Base-by-base conservation (phyloP, 2,888 invertebrate species). In the Petrolisthes cinctipes region DNA sequence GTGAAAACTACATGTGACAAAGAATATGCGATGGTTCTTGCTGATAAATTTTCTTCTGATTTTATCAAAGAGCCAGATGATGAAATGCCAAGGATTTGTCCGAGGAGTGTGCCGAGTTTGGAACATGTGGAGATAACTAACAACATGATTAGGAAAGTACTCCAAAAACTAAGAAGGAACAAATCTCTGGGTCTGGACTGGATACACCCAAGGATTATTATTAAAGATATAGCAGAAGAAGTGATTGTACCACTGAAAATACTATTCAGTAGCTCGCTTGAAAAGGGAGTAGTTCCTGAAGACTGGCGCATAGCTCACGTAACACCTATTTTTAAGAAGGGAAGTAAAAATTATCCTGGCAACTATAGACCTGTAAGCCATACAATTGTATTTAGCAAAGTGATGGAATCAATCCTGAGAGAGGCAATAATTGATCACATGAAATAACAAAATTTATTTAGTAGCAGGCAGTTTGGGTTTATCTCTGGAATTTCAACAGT, bases 301-400 rank as follows among this genome's bases (percentile, higher is more conserved):
- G 85, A 78, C 7, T 78, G 78, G 79, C 56, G 9, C 53, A 78
- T 85, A 7, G 85, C 85, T 17, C 51, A 83, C 14, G 51, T 83
- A 17, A 83, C 83, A 54, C 1, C 79, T 57, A 79, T 85, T 23
- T 79, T 57, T 17, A 78, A 85, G 53, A 85, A 79, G 51, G 85
- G 85, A 11, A 78, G 53, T 23, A 85, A 73, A 61, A n/a, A 54
- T n/a, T 73, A 83, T n/a, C 68, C 75, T n/a, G 73, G 53, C 53
- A 83, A 83, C 83, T 73, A 83, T 56, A 83, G 83, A 54, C 83
- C 75, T n/a, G 54, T 83, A 5, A 73, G 83, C 73, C 83, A 54
- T 4, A 83, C 73, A 5, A 82, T 53, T 73, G 61, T 83, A 37
- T 53, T 83, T 4, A 53, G 75, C 6, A 83, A 51, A 54, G 75